phyloP scores from a whole-genome alignment of 2,888 invertebrate species.

The Drosophila anceps region DNA sequence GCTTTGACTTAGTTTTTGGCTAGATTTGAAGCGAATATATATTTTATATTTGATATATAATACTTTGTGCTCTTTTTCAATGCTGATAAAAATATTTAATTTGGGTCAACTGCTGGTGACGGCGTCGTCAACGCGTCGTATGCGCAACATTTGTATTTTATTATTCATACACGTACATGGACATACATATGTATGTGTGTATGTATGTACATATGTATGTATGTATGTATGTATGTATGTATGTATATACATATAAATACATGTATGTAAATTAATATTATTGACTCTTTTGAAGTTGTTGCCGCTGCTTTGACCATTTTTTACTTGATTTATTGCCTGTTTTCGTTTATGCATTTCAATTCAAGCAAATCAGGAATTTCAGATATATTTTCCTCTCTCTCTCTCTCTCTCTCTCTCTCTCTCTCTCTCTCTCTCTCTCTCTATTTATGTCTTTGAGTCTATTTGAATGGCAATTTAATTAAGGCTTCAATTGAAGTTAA shows the following conservation, averaged over 20 bases:
- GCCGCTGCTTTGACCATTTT: not conserved
- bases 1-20: not conserved
- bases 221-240: not conserved
- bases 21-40: not conserved
- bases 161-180: slow-evolving; percentile 15
- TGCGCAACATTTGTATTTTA: slow-evolving; percentile 59
- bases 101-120: slow-evolving; percentile 46
- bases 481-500: not conserved
- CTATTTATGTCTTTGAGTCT: not conserved
- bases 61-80: not conserved
- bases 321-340: not conserved
- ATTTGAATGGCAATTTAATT: not conserved
- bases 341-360: not conserved
- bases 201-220: not conserved
- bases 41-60: not conserved
- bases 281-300: slow-evolving; percentile 18
- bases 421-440: no score
- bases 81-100: slow-evolving; percentile 17
- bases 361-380: not conserved
- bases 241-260: slow-evolving; percentile 3
- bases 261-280: not conserved
- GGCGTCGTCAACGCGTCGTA: slow-evolving; percentile 53
- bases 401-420: no score
- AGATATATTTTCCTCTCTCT: no score
- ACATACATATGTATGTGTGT: not conserved